These are phyloP conservation scores for Denticeps clupeoides DNA, from an alignment of 2,797 vertebrate species.

Conservation along the genomic window DNA sequence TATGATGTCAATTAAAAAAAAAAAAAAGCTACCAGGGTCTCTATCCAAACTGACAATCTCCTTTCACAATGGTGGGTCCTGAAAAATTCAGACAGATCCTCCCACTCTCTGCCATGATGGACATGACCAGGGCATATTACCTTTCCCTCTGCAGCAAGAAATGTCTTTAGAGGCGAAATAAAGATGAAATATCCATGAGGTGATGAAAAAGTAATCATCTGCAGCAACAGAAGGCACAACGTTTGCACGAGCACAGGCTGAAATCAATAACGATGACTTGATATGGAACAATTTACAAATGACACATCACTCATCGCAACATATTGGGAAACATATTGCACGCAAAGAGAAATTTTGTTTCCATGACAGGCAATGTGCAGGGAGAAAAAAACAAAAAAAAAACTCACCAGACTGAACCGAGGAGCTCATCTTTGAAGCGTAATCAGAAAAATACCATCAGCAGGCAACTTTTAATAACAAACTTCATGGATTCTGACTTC, in stretches of 20 bases:
- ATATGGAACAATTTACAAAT: slow-evolving; percentile 57
- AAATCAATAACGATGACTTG: slow-evolving; percentile 63
- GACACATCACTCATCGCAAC: slow-evolving; percentile 51
- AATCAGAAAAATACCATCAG: slow-evolving; percentile 22
- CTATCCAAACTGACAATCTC: too few species aligned
- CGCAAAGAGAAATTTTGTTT: too few species aligned
- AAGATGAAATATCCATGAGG: slow-evolving; percentile 59
- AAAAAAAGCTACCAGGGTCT: too few species aligned
- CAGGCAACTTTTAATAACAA: slow-evolving; percentile 23
- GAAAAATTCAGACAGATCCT: too few species aligned
- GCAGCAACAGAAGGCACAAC: slow-evolving; percentile 34
- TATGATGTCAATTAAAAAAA: too few species aligned
- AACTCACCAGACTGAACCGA: slow-evolving; percentile 23
- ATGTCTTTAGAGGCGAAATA: slow-evolving; percentile 38
- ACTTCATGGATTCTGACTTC: slow-evolving; percentile 12
- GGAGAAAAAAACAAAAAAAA: too few species aligned
- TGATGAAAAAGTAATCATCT: slow-evolving; percentile 59
- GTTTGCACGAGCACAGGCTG: slow-evolving; percentile 41
- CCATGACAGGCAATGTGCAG: slow-evolving; percentile 31
- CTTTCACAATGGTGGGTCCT: too few species aligned
- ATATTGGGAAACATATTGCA: slow-evolving; percentile 43
- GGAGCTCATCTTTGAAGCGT: slow-evolving; percentile 24
- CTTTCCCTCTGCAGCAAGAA: slow-evolving; percentile 44
- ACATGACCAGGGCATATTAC: slow-evolving; percentile 46
- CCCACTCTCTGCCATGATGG: slow-evolving; percentile 11